Base-by-base conservation (phyloP, 2,797 vertebrate genomes). In the Poecilia velifera region DNA sequence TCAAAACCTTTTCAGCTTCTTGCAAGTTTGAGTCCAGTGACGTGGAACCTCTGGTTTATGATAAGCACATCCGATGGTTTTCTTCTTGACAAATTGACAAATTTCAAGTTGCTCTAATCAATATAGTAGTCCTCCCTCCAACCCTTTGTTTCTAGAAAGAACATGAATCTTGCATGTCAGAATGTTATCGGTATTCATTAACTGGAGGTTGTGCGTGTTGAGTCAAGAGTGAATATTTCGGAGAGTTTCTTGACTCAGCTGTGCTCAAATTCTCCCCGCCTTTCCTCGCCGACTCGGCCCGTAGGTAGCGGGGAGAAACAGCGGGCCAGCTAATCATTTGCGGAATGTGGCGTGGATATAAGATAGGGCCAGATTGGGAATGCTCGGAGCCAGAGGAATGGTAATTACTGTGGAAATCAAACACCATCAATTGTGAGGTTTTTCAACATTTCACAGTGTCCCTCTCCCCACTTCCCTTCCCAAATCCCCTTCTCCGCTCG, bases 401-500 rank as follows among this genome's bases (percentile, higher is more conserved):
- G 92, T 96, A 96, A 96, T 96, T 95, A 95, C 93, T 90, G 88
- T 92, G 94, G 95, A 96, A 96, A 96, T 96, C 94, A 95, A 95
- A 95, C 94, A 96, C 95, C 95, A 95, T 96, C 95, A 95, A 95
- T 94, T 96, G 95, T 92, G 94, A 93, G 90, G 94, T 95, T 96
- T 95, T 96, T 94, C 94, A 95, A 91, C 91, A 94, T 93, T 95
- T 94, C 85, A 88, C 86, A 93, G 86, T 86, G 92, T 92, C 87
- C 80, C 90, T 90, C 90, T 84, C 84, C 82, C 76, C 64, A 81
- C 81, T 74, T 86, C 82, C 78, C 86, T 70, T 82, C 81, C 90
- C 87, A 79, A 89, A 90, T 86, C 85, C 85, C 85, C 80, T 88
- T 87, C 90, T 90, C 72, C 74, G 55, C 84, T 84, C 51, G 31